Percentiles rank a stretch among this genome's conserved stretches.
Evolutionary conservation across 2,888 invertebrate genomes (phyloP).

Genomic region (Leucozona laternaria): DNA sequence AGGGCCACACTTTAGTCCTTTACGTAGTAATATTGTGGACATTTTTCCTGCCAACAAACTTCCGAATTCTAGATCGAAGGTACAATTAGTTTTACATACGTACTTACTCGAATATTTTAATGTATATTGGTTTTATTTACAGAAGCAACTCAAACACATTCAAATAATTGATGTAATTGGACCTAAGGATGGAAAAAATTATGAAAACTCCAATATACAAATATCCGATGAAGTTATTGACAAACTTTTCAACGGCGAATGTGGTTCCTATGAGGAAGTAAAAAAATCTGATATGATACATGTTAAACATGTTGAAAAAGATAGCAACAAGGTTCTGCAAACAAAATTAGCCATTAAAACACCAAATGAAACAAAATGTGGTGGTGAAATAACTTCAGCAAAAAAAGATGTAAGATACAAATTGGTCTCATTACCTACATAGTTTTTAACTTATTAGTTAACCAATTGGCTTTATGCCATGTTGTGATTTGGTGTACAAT

Average conservation of each 20-base stretch:
- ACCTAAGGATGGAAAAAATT: conserved; percentile 78
- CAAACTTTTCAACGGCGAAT: conserved; percentile 82
- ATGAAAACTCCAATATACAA: conserved; percentile 78
- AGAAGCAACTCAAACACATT: conserved; percentile 79
- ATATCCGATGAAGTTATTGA: conserved; percentile 83
- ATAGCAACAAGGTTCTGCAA: conserved; percentile 35
- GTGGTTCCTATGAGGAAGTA: conserved; percentile 81
- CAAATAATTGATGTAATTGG: conserved; percentile 80
- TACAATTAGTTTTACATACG: conserved; percentile 7
- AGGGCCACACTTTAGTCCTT: conserved; percentile 79
- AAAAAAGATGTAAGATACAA: conserved; percentile 36
- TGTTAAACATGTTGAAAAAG: conserved; percentile 17
- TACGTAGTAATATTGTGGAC: conserved; percentile 78
- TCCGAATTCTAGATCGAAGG: conserved; percentile 80
- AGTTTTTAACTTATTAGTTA: not conserved
- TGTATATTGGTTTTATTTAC: not conserved
- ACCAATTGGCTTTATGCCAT: not conserved
- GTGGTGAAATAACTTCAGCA: conserved; percentile 6
- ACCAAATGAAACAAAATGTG: conserved; percentile 29
- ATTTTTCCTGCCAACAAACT: conserved; percentile 81
- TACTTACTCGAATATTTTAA: not conserved
- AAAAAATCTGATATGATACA: conserved; percentile 74
- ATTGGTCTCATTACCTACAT: not conserved
- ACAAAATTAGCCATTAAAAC: conserved; percentile 2
- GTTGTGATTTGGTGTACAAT: too few species aligned